Base-by-base conservation (phyloP, 2,113 vertebrate species). In the rabbit (Oryctolagus cuniculus) region DNA sequence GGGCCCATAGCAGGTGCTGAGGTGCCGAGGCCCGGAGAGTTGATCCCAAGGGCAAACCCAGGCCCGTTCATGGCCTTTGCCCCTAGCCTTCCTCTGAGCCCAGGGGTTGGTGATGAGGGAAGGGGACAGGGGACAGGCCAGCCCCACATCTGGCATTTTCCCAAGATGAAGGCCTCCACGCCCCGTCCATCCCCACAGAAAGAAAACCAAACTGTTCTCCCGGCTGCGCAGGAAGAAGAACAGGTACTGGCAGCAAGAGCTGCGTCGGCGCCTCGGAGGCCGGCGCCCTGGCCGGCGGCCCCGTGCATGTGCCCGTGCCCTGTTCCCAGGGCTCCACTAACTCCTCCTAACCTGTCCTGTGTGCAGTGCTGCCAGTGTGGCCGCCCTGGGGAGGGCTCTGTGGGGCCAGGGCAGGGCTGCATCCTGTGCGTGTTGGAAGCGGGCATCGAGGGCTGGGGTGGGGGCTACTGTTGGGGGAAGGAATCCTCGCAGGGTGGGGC, bases 191-290 rank as follows among this genome's bases (percentile, higher is more conserved):
- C 70, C 98, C 98, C 97, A 98, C 98, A 99, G 98, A 99, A 99
- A 99, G 98, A 99, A 98, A 98, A 98, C 97, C 97, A 99, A 99
- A 98, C 98, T 99, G 95, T 98, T 99, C 98, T 98, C 98, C 92
- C 98, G 98, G 94, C 98, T 99, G 98, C 98, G 97, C 98, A 98
- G 98, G 98, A 99, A 98, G 98, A 98, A 98, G 97, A 98, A 96
- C 98, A 99, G 98, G 98, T 99, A 99, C 96, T 44, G 66, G 96
- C 97, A 91, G 7, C 63, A 85, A 92, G 96, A 97, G 96, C 97
- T 96, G 98, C 95, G 75, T 97, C 88, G 87, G 79, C 4, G 92
- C 94, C 96, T 95, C 92, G 24, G 51, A 25, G 84, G 90, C 75
- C 81, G 38, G 79, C 34, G 0, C n/a, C 75, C 27, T 4, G 72